These are phyloP conservation scores for Hybognathus amarus DNA, from an alignment of 2,797 vertebrate genomes.

Conservation along the genomic window DNA sequence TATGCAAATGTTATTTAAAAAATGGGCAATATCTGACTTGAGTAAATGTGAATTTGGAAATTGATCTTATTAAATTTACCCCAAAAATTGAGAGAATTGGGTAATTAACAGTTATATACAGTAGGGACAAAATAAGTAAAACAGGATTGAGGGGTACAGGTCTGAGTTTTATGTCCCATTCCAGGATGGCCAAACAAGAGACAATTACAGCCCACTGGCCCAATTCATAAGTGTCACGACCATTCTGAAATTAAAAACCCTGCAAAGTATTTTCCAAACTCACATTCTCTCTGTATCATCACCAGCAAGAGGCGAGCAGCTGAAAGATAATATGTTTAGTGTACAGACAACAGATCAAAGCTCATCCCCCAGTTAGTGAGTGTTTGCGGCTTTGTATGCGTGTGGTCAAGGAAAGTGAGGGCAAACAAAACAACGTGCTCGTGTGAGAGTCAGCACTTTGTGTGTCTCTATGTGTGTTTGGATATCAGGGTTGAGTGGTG, in stretches of 20 bases:
- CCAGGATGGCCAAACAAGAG: neutral
- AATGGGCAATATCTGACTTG: slow-evolving; percentile 68
- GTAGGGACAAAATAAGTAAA: slow-evolving; percentile 76
- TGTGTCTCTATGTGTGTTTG: slow-evolving; percentile 58
- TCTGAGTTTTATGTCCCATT: neutral
- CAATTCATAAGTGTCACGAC: slow-evolving; percentile 18
- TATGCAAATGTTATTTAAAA: neutral
- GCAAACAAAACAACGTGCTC: slow-evolving; percentile 62
- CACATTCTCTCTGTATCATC: slow-evolving; percentile 33
- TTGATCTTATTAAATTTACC: slow-evolving; percentile 84
- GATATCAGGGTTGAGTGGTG: slow-evolving; percentile 68
- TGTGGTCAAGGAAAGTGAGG: slow-evolving; percentile 62
- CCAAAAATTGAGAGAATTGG: slow-evolving; percentile 83
- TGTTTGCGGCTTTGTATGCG: slow-evolving; percentile 58
- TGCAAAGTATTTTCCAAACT: slow-evolving; percentile 41
- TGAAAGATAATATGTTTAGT: slow-evolving; percentile 65
- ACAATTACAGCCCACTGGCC: too few relatives aligned
- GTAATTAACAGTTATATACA: slow-evolving; percentile 69
- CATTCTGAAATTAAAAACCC: slow-evolving; percentile 47
- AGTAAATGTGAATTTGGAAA: slow-evolving; percentile 80
- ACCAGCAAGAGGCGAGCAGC: slow-evolving; percentile 47
- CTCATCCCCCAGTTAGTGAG: slow-evolving; percentile 61
- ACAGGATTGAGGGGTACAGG: slow-evolving; percentile 64
- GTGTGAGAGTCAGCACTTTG: slow-evolving; percentile 55
- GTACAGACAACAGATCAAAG: slow-evolving; percentile 69